Conservation (phyloP, 92 coral and sea anemone genomes). For the Phymanthus crucifer region DNA sequence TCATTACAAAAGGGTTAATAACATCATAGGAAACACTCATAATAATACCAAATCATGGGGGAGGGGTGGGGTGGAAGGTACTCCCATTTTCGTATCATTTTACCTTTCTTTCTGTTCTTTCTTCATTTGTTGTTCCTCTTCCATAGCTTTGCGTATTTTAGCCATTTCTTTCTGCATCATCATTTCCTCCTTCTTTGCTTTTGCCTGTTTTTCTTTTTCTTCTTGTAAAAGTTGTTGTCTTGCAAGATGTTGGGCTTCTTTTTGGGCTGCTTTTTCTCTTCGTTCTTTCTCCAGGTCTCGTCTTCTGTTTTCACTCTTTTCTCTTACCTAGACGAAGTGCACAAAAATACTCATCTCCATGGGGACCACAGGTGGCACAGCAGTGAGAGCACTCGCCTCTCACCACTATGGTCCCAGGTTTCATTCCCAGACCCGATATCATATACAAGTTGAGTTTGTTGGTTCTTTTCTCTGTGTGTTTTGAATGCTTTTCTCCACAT, state of each 20-base stretch:
- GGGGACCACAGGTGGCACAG: too few relatives aligned
- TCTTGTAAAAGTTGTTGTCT: conserved; percentile 82
- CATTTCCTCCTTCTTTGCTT: conserved; percentile 76
- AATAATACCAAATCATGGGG: too few relatives aligned
- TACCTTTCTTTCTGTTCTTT: conserved; percentile 74
- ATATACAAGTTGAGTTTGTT: too few relatives aligned
- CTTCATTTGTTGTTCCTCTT: conserved; percentile 66
- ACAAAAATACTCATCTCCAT: too few relatives aligned
- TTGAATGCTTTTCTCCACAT: too few relatives aligned
- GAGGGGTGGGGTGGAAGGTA: too few relatives aligned
- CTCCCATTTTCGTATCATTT: neutral
- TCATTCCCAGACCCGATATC: too few relatives aligned
- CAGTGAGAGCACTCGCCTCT: too few relatives aligned
- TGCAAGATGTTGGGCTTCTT: conserved; percentile 89
- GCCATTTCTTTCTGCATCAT: conserved; percentile 85
- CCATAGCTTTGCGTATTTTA: conserved; percentile 83
- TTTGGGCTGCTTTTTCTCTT: conserved; percentile 70
- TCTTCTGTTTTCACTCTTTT: conserved; percentile 75
- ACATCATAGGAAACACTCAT: too few relatives aligned
- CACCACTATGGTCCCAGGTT: too few relatives aligned
- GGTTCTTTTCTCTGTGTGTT: too few relatives aligned
- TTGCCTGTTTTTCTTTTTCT: conserved; percentile 78
- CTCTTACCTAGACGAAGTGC: conserved; percentile 67
- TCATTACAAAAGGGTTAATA: too few relatives aligned
- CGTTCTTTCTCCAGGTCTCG: conserved; percentile 68